Percentiles rank a stretch among this genome's conserved stretches.
Conservation (phyloP, 2,113 vertebrate species). For the Sinocyclocheilus anshuiensis region DNA sequence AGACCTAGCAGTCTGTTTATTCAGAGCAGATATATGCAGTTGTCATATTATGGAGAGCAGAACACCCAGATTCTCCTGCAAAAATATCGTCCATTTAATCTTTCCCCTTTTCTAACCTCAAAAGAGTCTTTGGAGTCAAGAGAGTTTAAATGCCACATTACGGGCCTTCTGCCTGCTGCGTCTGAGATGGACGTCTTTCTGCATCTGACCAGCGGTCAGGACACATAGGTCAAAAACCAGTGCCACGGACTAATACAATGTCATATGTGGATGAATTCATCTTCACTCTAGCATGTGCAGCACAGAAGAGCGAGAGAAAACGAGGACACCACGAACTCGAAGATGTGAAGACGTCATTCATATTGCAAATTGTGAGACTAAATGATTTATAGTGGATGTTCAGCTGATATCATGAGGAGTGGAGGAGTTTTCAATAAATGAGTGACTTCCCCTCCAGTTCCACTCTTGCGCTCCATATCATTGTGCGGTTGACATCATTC, state of each 20-base stretch:
- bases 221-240: conserved; percentile 53
- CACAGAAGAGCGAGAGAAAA: conserved; percentile 25
- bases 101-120: conserved; percentile 1
- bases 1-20: not conserved
- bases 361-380: conserved; percentile 25
- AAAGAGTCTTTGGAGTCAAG: conserved; percentile 1
- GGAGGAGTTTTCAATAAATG: conserved; percentile 34
- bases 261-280: conserved; percentile 58
- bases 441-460: not conserved
- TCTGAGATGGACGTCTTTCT: conserved; percentile 20
- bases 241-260: conserved; percentile 61
- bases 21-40: not conserved
- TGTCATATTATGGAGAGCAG: not conserved
- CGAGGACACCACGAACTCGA: conserved; percentile 3
- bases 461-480: not conserved
- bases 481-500: not conserved
- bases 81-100: not conserved
- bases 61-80: not conserved
- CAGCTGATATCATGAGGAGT: not conserved
- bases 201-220: conserved; percentile 43
- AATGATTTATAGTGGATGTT: conserved; percentile 39
- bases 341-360: conserved; percentile 14
- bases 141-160: conserved; percentile 31
- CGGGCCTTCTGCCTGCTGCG: not conserved
- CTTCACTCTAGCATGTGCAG: not conserved